These are phyloP conservation scores for Amphiprion ocellaris DNA, from an alignment of 2,113 vertebrate species.

Conservation along the genomic window DNA sequence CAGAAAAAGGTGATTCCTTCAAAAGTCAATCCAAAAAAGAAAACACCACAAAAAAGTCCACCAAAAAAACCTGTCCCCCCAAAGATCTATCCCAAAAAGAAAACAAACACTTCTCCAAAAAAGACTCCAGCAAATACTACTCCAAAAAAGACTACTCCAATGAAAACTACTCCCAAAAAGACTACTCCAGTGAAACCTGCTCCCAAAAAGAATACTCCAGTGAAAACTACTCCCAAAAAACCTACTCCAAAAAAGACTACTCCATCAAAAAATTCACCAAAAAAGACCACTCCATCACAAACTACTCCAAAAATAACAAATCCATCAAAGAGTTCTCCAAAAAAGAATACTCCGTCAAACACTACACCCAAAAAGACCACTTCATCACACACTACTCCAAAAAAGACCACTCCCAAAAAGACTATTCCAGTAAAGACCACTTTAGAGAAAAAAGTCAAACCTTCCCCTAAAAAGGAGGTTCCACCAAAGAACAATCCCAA, in stretches of 20 bases:
- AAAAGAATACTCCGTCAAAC: neutral
- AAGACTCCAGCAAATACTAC: constrained; percentile 4
- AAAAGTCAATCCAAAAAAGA: constrained; percentile 55
- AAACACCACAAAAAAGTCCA: constrained; percentile 23
- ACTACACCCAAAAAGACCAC: neutral
- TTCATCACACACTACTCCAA: neutral
- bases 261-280: neutral
- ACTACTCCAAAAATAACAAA: neutral
- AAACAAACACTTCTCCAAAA: constrained; percentile 29
- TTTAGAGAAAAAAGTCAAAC: constrained; percentile 15
- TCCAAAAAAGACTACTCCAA: constrained; percentile 6
- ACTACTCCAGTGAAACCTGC: neutral
- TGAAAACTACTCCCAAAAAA: neutral
- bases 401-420: constrained; percentile 3
- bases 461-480: constrained; percentile 34
- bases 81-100: constrained; percentile 54
- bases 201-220: neutral
- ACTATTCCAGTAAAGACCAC: neutral
- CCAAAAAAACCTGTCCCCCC: constrained; percentile 33
- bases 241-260: neutral
- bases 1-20: constrained; percentile 38
- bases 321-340: neutral
- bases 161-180: neutral
- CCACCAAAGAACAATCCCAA: constrained; percentile 35
- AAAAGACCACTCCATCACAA: neutral